A percentile compares a stretch with the other conserved stretches of the same genome.
Evolutionary conservation across 2,113 vertebrate species (phyloP).

Genomic region (Aramus guarauna): DNA sequence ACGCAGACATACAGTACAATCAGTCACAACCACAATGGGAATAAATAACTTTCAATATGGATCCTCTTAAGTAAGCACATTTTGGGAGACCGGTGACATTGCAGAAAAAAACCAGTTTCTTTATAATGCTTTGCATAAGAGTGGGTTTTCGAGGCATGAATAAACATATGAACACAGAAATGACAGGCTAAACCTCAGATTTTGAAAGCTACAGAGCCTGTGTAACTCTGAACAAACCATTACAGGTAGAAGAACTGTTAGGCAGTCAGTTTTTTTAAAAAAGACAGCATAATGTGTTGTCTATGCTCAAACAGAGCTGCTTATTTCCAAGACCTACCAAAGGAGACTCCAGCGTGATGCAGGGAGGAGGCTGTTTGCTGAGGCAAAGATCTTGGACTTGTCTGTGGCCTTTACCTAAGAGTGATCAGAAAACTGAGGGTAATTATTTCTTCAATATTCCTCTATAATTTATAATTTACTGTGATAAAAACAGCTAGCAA

Average conservation of each 20-base stretch:
- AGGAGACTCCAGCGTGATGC: rapidly evolving
- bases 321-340: not conserved
- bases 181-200: not conserved
- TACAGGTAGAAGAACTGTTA: not conserved
- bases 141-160: not conserved
- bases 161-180: not conserved
- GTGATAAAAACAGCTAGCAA: not conserved
- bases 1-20: not conserved
- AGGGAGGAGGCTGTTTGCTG: not conserved
- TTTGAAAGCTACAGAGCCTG: not conserved
- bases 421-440: not conserved
- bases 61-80: not conserved
- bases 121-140: not conserved
- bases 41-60: not conserved
- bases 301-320: not conserved
- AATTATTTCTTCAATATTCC: not conserved
- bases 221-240: not conserved
- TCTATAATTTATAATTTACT: not conserved
- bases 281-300: not conserved
- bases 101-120: not conserved
- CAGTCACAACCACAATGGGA: not conserved
- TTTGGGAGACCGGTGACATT: not conserved
- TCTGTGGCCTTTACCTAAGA: not conserved
- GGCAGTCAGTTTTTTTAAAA: not conserved
- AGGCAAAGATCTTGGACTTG: not conserved